A percentile compares a stretch with the other conserved stretches of the same genome.
Conservation (phyloP, 2,113 vertebrate genomes). For the Odontesthes bonariensis region DNA sequence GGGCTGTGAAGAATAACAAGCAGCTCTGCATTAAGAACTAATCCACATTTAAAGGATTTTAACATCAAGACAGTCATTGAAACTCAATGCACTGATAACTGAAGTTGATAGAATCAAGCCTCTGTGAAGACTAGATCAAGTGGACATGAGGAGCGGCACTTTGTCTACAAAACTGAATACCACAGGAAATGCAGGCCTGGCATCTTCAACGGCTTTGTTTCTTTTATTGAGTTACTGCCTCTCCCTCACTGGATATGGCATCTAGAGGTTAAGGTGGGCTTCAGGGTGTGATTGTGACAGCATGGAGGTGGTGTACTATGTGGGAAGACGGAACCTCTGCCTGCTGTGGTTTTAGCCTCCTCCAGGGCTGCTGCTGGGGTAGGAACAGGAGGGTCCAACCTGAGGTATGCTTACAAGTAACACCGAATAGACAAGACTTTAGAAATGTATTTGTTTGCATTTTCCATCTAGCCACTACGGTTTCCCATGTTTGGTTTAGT, state of each 20-base stretch:
- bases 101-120: neutral
- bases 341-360: slow-evolving; percentile 80
- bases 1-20: slow-evolving; percentile 12
- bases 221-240: slow-evolving; percentile 7
- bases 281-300: slow-evolving; percentile 51
- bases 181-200: slow-evolving; percentile 19
- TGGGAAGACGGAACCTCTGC: slow-evolving; percentile 74
- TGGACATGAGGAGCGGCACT: slow-evolving; percentile 20
- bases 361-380: slow-evolving; percentile 77
- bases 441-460: neutral
- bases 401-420: slow-evolving; percentile 71
- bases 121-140: neutral
- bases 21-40: slow-evolving; percentile 23
- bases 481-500: neutral
- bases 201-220: neutral
- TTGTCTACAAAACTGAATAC: neutral
- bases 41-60: slow-evolving; percentile 15
- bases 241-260: slow-evolving; percentile 11
- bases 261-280: slow-evolving; percentile 36
- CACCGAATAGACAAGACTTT: neutral
- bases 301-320: slow-evolving; percentile 77
- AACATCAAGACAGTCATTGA: slow-evolving; percentile 6
- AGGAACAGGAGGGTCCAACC: slow-evolving; percentile 79
- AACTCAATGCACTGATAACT: neutral
- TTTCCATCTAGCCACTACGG: neutral